A percentile compares a stretch with the other conserved stretches of the same genome.
These are phyloP conservation scores for Trissolcus basalis DNA, from an alignment of 1,140 invertebrate genomes.

Conservation along the genomic window DNA sequence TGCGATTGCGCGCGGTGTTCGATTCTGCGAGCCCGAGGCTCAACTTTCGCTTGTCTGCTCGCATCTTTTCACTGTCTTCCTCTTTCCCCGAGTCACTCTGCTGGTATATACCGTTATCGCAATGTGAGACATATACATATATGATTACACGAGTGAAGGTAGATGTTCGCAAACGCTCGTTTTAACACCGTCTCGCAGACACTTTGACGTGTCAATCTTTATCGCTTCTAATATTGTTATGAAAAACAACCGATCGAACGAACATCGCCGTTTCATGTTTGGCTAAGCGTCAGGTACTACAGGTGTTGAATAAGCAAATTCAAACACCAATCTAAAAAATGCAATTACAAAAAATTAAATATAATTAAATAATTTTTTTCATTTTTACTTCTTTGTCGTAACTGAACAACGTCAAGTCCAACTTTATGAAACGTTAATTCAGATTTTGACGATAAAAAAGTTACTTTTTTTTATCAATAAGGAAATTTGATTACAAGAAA, in stretches of 20 bases:
- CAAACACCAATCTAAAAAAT: background rate
- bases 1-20: slow-evolving; percentile 18
- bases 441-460: too few relatives aligned
- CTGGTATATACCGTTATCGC: slow-evolving; percentile 54
- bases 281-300: too few relatives aligned
- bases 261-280: too few relatives aligned
- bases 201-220: slow-evolving; percentile 14
- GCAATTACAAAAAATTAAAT: too few relatives aligned
- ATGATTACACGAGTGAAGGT: slow-evolving; percentile 6
- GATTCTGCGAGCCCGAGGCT: slow-evolving; percentile 55
- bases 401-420: too few relatives aligned
- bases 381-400: too few relatives aligned
- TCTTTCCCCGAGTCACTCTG: slow-evolving; percentile 44
- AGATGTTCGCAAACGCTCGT: slow-evolving; percentile 2
- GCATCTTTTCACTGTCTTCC: slow-evolving; percentile 56
- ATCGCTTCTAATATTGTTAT: slow-evolving; percentile 14
- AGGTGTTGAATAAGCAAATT: too few relatives aligned
- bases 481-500: too few relatives aligned
- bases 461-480: too few relatives aligned
- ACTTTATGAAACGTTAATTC: too few relatives aligned
- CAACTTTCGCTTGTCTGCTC: slow-evolving; percentile 66
- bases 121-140: slow-evolving; percentile 16
- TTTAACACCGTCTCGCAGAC: slow-evolving; percentile 13
- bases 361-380: too few relatives aligned
- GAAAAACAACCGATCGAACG: background rate